Evolutionary conservation across 2,888 invertebrate species (phyloP), one percentile per base, ranked within the genome.

Genomic region (Drosophila mettleri): DNA sequence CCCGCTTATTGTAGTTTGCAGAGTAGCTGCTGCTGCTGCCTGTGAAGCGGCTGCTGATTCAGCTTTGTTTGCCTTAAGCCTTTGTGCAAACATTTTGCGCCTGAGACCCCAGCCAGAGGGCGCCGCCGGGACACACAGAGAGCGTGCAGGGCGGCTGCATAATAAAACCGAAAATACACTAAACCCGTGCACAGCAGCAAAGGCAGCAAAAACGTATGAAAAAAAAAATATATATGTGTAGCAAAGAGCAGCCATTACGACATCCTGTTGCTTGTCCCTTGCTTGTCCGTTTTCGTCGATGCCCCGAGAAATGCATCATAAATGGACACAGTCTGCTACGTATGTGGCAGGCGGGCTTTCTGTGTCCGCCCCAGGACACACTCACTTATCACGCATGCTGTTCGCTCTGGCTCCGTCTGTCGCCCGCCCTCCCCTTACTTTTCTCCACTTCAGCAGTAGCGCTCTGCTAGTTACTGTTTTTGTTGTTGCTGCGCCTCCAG

Each of bases 51-150:
- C 67, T 82, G 86, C 87, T 88, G 89, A 89, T 84, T 88, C 87
- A 89, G 87, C 89, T 87, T 89, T 88, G 90, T 89, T 89, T 88
- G 90, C 82, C 80, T 78, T 87, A 89, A 88, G 88, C 90, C 80
- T 87, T 89, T 89, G 86, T 85, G 90, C 89, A 89, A 89, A 88
- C 89, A 88, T 80, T 89, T 89, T 85, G 88, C 85, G 71, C 79
- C 84, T 75, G 74, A 72, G 78, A 71, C 66, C 73, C 51, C 48
- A 33, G 77, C 59, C 55, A 58, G 77, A n/a, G n/a, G n/a, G n/a
- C n/a, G 78, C 59, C 59, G 22, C 52, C 16, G 54, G 46, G 57
- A 31, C 53, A 61, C 38, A 67, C 38, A 49, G 64, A 4, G 69
- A 68, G 55, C 4, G 33, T 36, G 36, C 38, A 49, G 64, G 57